phyloP scores from a whole-genome alignment of 1,140 invertebrate species.

The Subanguina moxae region DNA sequence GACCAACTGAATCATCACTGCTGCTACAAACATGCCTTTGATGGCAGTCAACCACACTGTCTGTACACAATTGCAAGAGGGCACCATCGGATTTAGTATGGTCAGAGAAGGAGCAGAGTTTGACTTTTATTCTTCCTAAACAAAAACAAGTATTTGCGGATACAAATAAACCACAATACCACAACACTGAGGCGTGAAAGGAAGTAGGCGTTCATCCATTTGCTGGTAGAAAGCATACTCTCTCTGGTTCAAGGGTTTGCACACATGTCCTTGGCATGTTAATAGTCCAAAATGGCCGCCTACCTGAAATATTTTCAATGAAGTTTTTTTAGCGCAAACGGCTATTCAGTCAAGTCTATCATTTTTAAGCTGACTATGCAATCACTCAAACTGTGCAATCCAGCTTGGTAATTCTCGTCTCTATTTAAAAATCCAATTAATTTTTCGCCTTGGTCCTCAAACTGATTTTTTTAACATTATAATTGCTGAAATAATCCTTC shows the following conservation, averaged over 20 bases:
- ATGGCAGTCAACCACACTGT: constrained; percentile 32
- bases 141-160: not conserved
- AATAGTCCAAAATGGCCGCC: constrained; percentile 58
- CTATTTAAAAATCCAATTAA: too few relatives aligned
- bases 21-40: not conserved
- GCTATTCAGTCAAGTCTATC: too few relatives aligned
- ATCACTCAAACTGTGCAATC: too few relatives aligned
- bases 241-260: constrained; percentile 54
- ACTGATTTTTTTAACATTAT: too few relatives aligned
- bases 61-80: constrained; percentile 28
- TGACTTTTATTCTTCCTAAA: constrained; percentile 48
- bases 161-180: constrained; percentile 35
- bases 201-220: constrained; percentile 32
- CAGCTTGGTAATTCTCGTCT: too few relatives aligned
- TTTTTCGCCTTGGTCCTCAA: too few relatives aligned
- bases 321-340: too few relatives aligned
- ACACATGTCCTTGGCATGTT: constrained; percentile 52
- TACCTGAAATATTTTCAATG: too few relatives aligned
- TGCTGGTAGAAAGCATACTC: constrained; percentile 52
- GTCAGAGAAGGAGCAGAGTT: constrained; percentile 28
- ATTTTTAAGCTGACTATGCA: too few relatives aligned
- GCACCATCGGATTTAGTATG: constrained; percentile 10
- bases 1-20: not conserved
- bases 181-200: constrained; percentile 54
- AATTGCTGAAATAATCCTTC: too few relatives aligned